Evolutionary conservation across 2,888 invertebrate species (phyloP), one percentile per base, ranked within the genome.

Genomic region (Caenorhabditis parvicauda): DNA sequence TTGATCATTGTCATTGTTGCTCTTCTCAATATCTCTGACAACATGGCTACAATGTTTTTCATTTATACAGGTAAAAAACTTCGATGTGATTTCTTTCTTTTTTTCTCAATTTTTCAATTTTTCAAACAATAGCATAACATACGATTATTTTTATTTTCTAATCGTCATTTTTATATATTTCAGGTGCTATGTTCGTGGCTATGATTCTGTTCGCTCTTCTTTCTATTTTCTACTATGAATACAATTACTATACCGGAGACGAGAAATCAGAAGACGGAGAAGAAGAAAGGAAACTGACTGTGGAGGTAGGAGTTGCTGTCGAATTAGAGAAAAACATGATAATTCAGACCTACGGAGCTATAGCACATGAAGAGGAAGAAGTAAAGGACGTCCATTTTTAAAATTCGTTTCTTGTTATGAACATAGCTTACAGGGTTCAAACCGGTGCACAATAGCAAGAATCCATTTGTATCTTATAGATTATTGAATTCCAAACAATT

Each of bases 1-100:
- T 84, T 94, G 24, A 87, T 96, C 57, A 93, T 95, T 1, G 89
- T 94, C n/a, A 86, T 94, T 44, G 87, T 96, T 47, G 74, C 76
- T 5, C 65, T 72, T 17, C 56, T 69, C 27, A 67, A 74, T 38
- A 63, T 68, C 9, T 75, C 76, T 58, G 51, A 54, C 3, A 69
- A 73, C 27, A 72, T 74, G 67, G 77, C 76, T 48, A 64, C 63
- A 1, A 62, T 70, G 45, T 75, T 72, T 59, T 70, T 76, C 38
- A 72, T 64, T 12, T 77, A 75, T 55, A 74, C 77, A 0, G 70
- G 65, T 64, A 37, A 24, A 24, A 24, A n/a, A n/a, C n/a, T n/a
- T n/a, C n/a, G n/a, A n/a, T n/a, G n/a, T n/a, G n/a, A n/a, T n/a
- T n/a, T n/a, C n/a, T n/a, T n/a, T n/a, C n/a, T n/a, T n/a, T n/a